Percentiles rank a stretch among this genome's conserved stretches.
These are phyloP conservation scores for Ditylenchus weischeri DNA, from an alignment of 2,888 invertebrate species.

Conservation along the genomic window DNA sequence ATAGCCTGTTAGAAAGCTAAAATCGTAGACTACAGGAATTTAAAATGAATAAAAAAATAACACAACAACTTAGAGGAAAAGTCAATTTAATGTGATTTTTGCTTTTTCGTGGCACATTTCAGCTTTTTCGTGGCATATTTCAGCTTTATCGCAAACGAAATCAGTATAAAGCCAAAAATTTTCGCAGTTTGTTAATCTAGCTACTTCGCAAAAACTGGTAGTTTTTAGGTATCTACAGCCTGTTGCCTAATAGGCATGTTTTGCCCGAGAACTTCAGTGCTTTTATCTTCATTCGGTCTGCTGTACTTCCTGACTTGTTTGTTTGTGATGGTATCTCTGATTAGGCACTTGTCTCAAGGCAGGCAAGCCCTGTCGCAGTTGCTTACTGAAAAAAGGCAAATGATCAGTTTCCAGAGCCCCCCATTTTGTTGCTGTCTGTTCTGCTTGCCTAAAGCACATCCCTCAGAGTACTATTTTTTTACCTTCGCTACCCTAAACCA, in stretches of 20 bases:
- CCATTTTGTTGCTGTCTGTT: conserved; percentile 54
- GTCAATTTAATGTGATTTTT: too few species aligned
- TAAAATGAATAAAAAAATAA: too few species aligned
- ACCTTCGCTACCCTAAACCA: not conserved
- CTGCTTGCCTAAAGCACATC: conserved; percentile 44
- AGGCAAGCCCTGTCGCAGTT: conserved; percentile 25
- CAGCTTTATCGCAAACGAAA: too few species aligned
- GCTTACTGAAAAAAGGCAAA: conserved; percentile 36
- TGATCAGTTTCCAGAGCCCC: conserved; percentile 51
- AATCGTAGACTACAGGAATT: too few species aligned
- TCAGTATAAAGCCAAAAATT: too few species aligned
- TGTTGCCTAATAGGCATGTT: conserved; percentile 53
- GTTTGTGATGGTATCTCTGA: conserved; percentile 54
- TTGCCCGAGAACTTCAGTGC: conserved; percentile 49
- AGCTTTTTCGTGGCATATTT: too few species aligned
- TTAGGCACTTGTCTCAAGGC: conserved; percentile 36
- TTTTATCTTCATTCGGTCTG: conserved; percentile 49
- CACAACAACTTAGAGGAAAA: too few species aligned
- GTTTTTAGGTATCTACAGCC: conserved; percentile 42
- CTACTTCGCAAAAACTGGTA: too few species aligned
- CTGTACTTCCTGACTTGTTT: conserved; percentile 56
- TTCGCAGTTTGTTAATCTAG: too few species aligned
- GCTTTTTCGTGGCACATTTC: too few species aligned
- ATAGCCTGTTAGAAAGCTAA: too few species aligned
- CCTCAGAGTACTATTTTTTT: conserved; percentile 36